phyloP scores from a whole-genome alignment of 2,113 vertebrate genomes.

The Gnathonemus echidnorhynchus region DNA sequence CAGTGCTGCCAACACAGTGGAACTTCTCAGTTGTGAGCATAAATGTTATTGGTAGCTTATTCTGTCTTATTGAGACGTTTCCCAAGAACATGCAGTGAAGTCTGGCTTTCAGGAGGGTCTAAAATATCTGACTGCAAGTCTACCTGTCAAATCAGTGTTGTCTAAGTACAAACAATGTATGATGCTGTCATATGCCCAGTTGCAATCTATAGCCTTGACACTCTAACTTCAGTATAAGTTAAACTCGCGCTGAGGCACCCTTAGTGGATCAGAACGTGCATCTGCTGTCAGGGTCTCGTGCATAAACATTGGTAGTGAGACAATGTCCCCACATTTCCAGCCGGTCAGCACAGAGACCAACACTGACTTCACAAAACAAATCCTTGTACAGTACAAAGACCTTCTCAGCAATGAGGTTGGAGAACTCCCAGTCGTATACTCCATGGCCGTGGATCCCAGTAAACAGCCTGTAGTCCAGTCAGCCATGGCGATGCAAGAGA shows the following conservation, averaged over 20 bases:
- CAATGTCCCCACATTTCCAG: slow-evolving; percentile 23
- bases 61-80: neutral
- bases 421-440: slow-evolving; percentile 24
- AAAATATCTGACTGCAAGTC: neutral
- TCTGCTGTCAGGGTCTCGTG: slow-evolving; percentile 24
- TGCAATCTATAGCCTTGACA: neutral
- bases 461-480: neutral
- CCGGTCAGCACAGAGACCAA: slow-evolving; percentile 9
- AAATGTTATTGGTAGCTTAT: neutral
- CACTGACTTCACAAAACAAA: slow-evolving; percentile 5
- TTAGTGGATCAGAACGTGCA: slow-evolving; percentile 24
- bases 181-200: neutral
- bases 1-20: neutral
- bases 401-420: slow-evolving; percentile 15
- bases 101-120: neutral
- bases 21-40: neutral
- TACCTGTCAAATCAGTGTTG: neutral
- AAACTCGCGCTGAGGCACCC: neutral
- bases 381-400: slow-evolving; percentile 12
- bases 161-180: neutral
- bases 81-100: neutral
- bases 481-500: no score
- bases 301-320: slow-evolving; percentile 20
- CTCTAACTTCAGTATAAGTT: no score
- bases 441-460: slow-evolving; percentile 20